A percentile compares a stretch with the other conserved stretches of the same genome.
phyloP scores from a whole-genome alignment of 2,888 invertebrate species.

The Allophyes oxyacanthae region DNA sequence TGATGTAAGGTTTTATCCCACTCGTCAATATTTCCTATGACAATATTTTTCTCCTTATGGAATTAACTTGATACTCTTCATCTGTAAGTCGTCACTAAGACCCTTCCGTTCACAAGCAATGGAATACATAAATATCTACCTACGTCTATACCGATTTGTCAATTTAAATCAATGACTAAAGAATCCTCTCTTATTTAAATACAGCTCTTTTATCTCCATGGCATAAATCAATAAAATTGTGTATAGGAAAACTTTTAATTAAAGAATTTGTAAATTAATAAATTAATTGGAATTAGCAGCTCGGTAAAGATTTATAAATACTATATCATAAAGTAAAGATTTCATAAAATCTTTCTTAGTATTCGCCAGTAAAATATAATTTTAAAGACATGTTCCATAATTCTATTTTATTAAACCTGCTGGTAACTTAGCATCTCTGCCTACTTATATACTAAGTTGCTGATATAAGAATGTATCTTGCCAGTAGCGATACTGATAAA shows the following conservation, averaged over 20 bases:
- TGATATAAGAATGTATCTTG: slow-evolving; percentile 65
- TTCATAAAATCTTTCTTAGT: slow-evolving; percentile 16
- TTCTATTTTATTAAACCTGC: slow-evolving; percentile 20
- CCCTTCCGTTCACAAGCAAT: slow-evolving; percentile 12
- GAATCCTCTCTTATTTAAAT: too few relatives aligned
- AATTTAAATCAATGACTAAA: slow-evolving; percentile 18
- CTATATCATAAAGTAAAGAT: slow-evolving; percentile 23
- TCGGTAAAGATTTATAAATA: slow-evolving; percentile 27
- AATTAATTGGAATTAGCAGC: slow-evolving; percentile 26
- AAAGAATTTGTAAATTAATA: slow-evolving; percentile 31
- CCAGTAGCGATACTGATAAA: slow-evolving; percentile 63
- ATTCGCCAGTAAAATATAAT: slow-evolving; percentile 16
- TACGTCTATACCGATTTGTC: slow-evolving; percentile 45
- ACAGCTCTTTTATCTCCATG: slow-evolving; percentile 18
- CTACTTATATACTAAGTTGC: slow-evolving; percentile 39
- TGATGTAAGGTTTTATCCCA: too few relatives aligned
- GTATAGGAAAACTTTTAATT: too few relatives aligned
- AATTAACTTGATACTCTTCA: neutral
- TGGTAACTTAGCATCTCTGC: slow-evolving; percentile 20
- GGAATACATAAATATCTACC: slow-evolving; percentile 47
- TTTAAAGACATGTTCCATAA: slow-evolving; percentile 18
- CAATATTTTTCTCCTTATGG: neutral
- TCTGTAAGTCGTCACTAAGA: neutral
- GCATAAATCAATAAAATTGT: too few relatives aligned
- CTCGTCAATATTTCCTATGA: neutral